Evolutionary conservation across 2,888 invertebrate genomes (phyloP), one percentile per base, ranked within the genome.

Genomic region (Zygothrica quintamaculata): DNA sequence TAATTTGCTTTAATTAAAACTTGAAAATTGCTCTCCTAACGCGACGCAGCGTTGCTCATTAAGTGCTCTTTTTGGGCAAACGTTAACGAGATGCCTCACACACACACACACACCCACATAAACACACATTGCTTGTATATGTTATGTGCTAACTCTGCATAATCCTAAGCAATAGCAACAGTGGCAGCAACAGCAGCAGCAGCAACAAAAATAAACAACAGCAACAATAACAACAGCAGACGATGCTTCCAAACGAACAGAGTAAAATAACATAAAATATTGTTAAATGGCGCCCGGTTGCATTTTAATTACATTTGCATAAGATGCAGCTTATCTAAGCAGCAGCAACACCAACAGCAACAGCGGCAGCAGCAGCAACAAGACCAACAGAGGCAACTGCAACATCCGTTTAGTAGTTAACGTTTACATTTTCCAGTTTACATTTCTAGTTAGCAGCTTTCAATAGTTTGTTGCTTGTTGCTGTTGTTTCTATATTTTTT

Each of bases 231-330:
- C 22, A 15, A 2, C 8, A 25, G 11, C 56, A 15, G 39, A 11
- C 36, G 16, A 37, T 11, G 22, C 9, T 7, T 12, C 6, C 13
- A 9, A 60, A 12, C 8, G 33, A 42, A 46, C 48, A 65, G 50
- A 42, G 59, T 52, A 62, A 72, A 61, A 62, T 68, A 62, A 76
- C 79, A 78, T 78, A 76, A 80, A 79, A 82, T 82, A 81, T 73
- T 80, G 80, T 79, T 68, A 79, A 80, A 77, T 60, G 66, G 79
- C 61, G 70, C 79, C 65, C 62, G 47, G 80, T 57, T 79, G 77
- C 80, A 80, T 82, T 78, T 81, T 80, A 80, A 80, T 80, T 80
- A 80, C 80, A 80, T 80, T 80, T 80, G 80, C 80, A 80, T 80
- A 80, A 80, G 80, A 80, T 62, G 65, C 82, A 80, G 80, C 80